Evolutionary conservation across 2,113 vertebrate species (phyloP).

Genomic region (Bubo scandiacus): DNA sequence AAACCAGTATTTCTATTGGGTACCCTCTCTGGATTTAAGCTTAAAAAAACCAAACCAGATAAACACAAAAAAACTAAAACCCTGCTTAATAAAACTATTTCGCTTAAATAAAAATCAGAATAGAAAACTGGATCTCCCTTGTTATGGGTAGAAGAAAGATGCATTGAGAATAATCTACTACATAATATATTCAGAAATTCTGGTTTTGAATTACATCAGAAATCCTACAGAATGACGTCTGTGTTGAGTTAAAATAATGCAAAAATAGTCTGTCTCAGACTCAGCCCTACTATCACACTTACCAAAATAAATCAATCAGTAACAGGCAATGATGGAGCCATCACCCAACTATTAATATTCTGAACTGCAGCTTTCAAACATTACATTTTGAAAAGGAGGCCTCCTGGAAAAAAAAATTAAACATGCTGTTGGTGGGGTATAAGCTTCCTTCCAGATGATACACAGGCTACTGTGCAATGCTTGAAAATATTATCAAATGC

Average conservation of each 20-base stretch:
- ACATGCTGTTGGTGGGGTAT: neutral
- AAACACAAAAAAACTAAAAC: neutral
- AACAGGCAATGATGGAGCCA: neutral
- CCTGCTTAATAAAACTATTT: neutral
- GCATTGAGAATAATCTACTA: neutral
- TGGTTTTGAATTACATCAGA: neutral
- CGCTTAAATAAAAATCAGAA: neutral
- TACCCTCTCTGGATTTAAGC: neutral
- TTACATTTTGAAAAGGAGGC: neutral
- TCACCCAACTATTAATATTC: neutral
- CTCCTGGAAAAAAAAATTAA: neutral
- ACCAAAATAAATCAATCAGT: neutral
- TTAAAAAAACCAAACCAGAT: neutral
- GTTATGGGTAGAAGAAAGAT: neutral
- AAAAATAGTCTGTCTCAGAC: neutral
- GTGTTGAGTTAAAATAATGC: neutral
- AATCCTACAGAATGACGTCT: neutral
- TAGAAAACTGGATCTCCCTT: neutral
- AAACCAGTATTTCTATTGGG: neutral
- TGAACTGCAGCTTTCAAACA: neutral
- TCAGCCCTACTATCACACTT: neutral
- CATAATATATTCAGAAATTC: neutral
- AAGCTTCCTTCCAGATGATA: neutral
- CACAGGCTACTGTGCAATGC: neutral
- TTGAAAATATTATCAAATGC: neutral